Evolutionary conservation across 2,797 vertebrate genomes (phyloP).

Genomic region (Bucorvus abyssinicus): DNA sequence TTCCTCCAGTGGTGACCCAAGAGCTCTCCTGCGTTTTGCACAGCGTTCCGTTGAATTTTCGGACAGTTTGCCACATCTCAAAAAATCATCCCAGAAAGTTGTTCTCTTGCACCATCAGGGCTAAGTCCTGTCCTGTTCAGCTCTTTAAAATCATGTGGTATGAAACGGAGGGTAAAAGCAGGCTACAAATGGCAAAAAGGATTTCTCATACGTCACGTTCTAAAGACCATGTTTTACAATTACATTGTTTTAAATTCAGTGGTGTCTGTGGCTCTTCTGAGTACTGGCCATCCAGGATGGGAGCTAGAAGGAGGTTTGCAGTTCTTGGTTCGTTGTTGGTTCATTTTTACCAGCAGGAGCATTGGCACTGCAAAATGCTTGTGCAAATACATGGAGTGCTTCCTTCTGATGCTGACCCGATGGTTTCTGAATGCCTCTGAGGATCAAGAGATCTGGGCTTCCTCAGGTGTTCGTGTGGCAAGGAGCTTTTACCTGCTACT

Average conservation of each 20-base stretch:
- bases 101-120: background rate
- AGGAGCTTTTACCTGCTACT: background rate
- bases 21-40: background rate
- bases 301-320: background rate
- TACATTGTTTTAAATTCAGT: background rate
- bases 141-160: background rate
- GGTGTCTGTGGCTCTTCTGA: background rate
- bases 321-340: background rate
- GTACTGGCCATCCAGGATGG: background rate
- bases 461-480: background rate
- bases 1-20: background rate
- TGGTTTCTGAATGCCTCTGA: background rate
- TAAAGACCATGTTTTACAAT: background rate
- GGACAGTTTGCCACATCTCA: background rate
- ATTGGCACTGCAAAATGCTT: background rate
- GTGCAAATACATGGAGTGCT: background rate
- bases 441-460: background rate
- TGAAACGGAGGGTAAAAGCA: background rate
- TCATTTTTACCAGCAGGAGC: background rate
- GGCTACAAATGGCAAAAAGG: background rate
- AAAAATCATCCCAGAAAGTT: background rate
- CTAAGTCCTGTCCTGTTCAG: background rate
- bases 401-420: accelerated
- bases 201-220: background rate
- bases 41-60: background rate